phyloP scores from a whole-genome alignment of 2,888 invertebrate species.

The Zhuqinia jingwanae region DNA sequence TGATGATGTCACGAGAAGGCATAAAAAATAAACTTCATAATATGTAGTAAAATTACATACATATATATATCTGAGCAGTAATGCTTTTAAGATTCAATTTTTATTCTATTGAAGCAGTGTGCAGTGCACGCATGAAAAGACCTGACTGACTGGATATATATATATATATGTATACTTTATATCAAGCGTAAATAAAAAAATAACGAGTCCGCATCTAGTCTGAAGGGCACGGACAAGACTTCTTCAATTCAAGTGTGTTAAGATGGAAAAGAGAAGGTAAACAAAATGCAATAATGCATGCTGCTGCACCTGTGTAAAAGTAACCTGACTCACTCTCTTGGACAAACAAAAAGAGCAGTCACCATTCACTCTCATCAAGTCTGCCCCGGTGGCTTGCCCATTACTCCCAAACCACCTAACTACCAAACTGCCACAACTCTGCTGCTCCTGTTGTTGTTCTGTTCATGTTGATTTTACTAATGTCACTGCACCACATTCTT shows the following conservation, averaged over 20 bases:
- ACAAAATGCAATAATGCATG: neutral
- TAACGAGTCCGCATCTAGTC: neutral
- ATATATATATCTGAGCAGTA: neutral
- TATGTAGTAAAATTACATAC: slow-evolving; percentile 1
- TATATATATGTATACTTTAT: neutral
- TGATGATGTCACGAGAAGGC: slow-evolving; percentile 30
- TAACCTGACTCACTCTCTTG: slow-evolving; percentile 54
- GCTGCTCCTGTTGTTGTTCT: neutral
- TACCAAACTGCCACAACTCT: neutral
- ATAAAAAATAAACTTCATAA: neutral
- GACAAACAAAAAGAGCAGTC: slow-evolving; percentile 17
- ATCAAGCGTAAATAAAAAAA: neutral
- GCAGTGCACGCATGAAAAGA: slow-evolving; percentile 29
- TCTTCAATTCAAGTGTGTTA: slow-evolving; percentile 13
- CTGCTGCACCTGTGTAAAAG: slow-evolving; percentile 34
- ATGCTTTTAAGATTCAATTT: neutral
- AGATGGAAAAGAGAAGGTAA: neutral
- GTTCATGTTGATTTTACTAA: too few species aligned
- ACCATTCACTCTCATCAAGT: slow-evolving; percentile 22
- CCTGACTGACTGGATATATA: too few species aligned
- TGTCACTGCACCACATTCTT: neutral
- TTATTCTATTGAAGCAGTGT: slow-evolving; percentile 9
- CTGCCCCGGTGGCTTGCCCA: slow-evolving; percentile 11
- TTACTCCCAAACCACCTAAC: neutral
- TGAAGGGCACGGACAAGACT: neutral